These are phyloP conservation scores for Pteruthius melanotis DNA, from an alignment of 2,113 vertebrate genomes.

Conservation along the genomic window DNA sequence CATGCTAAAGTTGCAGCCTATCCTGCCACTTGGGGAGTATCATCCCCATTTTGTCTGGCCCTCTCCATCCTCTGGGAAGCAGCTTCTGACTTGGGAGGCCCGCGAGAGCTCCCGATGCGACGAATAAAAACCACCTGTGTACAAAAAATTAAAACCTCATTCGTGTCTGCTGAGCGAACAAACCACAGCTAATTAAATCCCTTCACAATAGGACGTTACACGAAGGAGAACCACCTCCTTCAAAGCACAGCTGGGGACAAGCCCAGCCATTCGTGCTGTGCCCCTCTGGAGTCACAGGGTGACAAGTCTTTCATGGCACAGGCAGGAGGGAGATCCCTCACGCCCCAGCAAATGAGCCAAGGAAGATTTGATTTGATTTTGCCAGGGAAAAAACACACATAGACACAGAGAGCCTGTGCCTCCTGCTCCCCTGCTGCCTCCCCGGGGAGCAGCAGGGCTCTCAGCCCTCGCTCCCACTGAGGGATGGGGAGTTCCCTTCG, in stretches of 20 bases:
- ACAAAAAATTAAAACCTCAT: conserved; percentile 48
- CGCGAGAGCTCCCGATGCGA: not conserved
- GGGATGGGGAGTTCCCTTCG: not conserved
- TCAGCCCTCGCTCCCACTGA: accelerated
- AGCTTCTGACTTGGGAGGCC: not conserved
- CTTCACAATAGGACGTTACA: conserved; percentile 1
- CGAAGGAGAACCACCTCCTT: not conserved
- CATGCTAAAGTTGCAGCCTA: not conserved
- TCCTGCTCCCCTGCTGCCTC: not conserved
- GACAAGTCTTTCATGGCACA: not conserved
- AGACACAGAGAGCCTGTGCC: not conserved
- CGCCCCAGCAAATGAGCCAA: not conserved
- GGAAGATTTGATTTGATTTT: not conserved
- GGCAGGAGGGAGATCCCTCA: not conserved
- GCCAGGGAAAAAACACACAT: not conserved
- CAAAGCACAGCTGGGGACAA: conserved; percentile 39
- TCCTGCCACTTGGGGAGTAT: not conserved
- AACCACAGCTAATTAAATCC: conserved; percentile 52
- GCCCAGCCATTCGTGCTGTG: not conserved
- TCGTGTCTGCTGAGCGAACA: conserved; percentile 27
- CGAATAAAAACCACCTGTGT: not conserved
- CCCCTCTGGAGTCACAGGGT: not conserved
- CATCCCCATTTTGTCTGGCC: not conserved
- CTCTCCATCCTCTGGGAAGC: not conserved
- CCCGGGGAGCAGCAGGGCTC: not conserved